Conservation (phyloP, 2,888 invertebrate genomes). For the Gastrophysa polygoni region DNA sequence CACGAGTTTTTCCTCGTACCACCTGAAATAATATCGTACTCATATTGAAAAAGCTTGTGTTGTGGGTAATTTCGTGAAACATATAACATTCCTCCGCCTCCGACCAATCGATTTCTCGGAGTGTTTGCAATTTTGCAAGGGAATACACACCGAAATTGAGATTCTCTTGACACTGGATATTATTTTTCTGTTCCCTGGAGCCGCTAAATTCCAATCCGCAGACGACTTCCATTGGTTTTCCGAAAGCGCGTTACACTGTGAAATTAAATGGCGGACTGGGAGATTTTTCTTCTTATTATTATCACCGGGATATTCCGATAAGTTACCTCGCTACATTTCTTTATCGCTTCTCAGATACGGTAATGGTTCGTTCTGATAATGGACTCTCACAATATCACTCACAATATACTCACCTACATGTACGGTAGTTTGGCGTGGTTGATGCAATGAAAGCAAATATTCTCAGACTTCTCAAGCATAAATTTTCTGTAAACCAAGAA, state of each 20-base stretch:
- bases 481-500: too few species aligned
- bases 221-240: slow-evolving; percentile 1
- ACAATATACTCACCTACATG: too few species aligned
- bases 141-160: slow-evolving; percentile 5
- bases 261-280: slow-evolving; percentile 15
- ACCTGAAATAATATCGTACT: neutral
- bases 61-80: neutral
- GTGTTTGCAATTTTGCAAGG: slow-evolving; percentile 1
- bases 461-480: too few species aligned
- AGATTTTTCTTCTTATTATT: slow-evolving; percentile 17
- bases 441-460: too few species aligned
- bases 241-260: slow-evolving; percentile 15
- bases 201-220: slow-evolving; percentile 15
- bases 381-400: neutral
- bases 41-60: neutral
- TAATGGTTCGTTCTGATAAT: neutral
- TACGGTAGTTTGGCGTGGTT: too few species aligned
- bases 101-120: neutral
- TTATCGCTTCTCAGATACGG: neutral
- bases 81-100: neutral
- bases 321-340: slow-evolving; percentile 5
- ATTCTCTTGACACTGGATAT: slow-evolving; percentile 7
- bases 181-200: slow-evolving; percentile 19
- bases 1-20: too few species aligned
- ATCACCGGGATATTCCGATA: neutral